Evolutionary conservation across 2,888 invertebrate species (phyloP).

Genomic region (Drosophila cracens): DNA sequence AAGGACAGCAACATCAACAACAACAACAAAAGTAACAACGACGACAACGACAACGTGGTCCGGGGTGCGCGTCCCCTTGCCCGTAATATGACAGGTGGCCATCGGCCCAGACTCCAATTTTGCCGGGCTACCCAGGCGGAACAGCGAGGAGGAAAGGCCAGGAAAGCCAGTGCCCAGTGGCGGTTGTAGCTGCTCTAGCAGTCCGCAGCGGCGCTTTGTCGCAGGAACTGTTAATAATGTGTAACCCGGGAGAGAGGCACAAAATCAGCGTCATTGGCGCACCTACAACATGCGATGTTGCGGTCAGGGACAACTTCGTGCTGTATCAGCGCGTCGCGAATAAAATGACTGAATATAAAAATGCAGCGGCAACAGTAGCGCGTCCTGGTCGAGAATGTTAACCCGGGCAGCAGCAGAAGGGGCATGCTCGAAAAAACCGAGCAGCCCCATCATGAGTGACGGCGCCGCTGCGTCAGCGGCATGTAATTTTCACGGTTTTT

Average conservation of each 20-base stretch:
- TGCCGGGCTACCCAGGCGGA: constrained; percentile 7
- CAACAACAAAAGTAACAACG: constrained; percentile 14
- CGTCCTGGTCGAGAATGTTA: constrained; percentile 14
- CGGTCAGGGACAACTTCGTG: constrained; percentile 79
- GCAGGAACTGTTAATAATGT: constrained; percentile 82
- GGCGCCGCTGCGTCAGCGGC: constrained; percentile 74
- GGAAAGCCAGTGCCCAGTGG: not conserved
- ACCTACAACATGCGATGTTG: constrained; percentile 83
- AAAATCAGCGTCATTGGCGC: constrained; percentile 83
- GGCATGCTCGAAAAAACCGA: constrained; percentile 40
- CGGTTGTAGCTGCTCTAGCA: constrained; percentile 12
- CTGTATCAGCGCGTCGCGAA: constrained; percentile 74
- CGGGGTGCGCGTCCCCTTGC: constrained; percentile 18
- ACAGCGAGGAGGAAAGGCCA: not conserved
- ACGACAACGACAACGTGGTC: constrained; percentile 10
- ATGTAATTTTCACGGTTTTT: constrained; percentile 74
- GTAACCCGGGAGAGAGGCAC: constrained; percentile 70
- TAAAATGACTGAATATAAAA: constrained; percentile 59
- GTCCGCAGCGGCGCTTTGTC: constrained; percentile 64
- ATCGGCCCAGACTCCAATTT: constrained; percentile 1
- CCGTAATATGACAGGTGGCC: constrained; percentile 73
- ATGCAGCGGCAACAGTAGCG: constrained; percentile 11
- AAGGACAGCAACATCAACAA: constrained; percentile 52
- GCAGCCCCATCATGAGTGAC: constrained; percentile 67
- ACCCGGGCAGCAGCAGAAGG: not conserved